These are phyloP conservation scores for Adrianichthys oophorus DNA, from an alignment of 2,797 vertebrate species.

Conservation along the genomic window DNA sequence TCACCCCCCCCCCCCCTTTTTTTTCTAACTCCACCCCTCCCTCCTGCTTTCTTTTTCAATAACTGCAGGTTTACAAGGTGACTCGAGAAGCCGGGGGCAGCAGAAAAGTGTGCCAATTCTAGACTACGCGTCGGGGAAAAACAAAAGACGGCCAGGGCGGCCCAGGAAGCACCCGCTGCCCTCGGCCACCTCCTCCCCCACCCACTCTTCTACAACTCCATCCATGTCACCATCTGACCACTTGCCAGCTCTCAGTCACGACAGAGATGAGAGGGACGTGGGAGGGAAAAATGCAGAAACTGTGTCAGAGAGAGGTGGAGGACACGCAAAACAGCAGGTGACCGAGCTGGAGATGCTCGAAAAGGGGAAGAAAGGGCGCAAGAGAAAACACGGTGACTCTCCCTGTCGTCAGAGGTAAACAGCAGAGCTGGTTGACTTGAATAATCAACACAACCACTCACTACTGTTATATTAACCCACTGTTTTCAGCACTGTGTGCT, in stretches of 20 bases:
- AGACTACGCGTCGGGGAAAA: constrained; percentile 81
- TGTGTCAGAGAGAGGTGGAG: constrained; percentile 33
- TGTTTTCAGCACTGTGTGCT: constrained; percentile 81
- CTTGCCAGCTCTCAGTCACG: constrained; percentile 46
- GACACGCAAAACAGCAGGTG: constrained; percentile 71
- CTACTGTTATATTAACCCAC: constrained; percentile 70
- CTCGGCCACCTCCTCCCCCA: constrained; percentile 60
- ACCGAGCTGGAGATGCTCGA: constrained; percentile 86
- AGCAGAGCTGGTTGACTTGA: constrained; percentile 63
- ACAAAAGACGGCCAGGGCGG: constrained; percentile 89
- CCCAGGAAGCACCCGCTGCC: constrained; percentile 84
- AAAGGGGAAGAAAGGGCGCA: constrained; percentile 80
- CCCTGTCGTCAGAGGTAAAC: constrained; percentile 74
- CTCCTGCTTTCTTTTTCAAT: constrained; percentile 37
- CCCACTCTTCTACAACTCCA: constrained; percentile 53
- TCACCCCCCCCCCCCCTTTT: constrained; percentile 19
- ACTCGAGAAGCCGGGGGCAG: constrained; percentile 64
- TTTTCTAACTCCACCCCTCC: constrained; percentile 16
- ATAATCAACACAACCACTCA: constrained; percentile 64
- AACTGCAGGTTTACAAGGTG: constrained; percentile 71
- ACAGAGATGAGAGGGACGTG: constrained; percentile 49
- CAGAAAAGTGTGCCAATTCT: constrained; percentile 70
- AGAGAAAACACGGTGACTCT: constrained; percentile 80
- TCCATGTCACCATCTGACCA: constrained; percentile 44
- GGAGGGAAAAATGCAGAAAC: constrained; percentile 47